Evolutionary conservation across 2,113 vertebrate genomes (phyloP).

Genomic region (Ranitomeya variabilis): DNA sequence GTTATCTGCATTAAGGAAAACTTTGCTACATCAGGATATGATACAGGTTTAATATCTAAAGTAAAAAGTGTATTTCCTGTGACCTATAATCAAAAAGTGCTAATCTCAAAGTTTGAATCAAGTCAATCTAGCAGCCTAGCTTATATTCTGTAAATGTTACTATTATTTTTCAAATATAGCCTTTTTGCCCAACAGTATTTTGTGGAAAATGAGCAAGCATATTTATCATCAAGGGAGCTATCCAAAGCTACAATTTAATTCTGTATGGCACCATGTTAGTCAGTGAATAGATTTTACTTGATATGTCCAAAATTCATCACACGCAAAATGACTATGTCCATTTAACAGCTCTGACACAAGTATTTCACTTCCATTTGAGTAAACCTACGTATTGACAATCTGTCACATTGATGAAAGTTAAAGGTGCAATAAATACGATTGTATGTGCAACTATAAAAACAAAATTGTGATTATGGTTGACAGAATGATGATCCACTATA

Average conservation of each 20-base stretch:
- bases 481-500: slow-evolving; percentile 25
- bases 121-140: not conserved
- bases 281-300: not conserved
- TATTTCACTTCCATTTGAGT: slow-evolving; percentile 9
- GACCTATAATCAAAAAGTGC: too few relatives aligned
- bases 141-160: not conserved
- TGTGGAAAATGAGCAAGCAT: not conserved
- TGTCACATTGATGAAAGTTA: slow-evolving; percentile 23
- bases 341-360: slow-evolving; percentile 17
- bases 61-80: not conserved
- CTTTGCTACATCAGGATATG: not conserved
- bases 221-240: not conserved
- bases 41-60: not conserved
- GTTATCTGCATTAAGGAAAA: too few relatives aligned
- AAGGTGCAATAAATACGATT: slow-evolving; percentile 35
- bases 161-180: not conserved
- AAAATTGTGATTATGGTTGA: not conserved
- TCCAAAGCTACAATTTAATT: not conserved
- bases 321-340: slow-evolving; percentile 6
- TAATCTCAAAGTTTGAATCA: too few relatives aligned
- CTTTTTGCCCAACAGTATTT: not conserved
- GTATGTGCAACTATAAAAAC: not conserved
- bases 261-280: not conserved
- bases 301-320: slow-evolving; percentile 32
- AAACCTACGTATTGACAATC: slow-evolving; percentile 42